Evolutionary conservation across 2,888 invertebrate species (phyloP).

Genomic region (Monochamus alternatus): DNA sequence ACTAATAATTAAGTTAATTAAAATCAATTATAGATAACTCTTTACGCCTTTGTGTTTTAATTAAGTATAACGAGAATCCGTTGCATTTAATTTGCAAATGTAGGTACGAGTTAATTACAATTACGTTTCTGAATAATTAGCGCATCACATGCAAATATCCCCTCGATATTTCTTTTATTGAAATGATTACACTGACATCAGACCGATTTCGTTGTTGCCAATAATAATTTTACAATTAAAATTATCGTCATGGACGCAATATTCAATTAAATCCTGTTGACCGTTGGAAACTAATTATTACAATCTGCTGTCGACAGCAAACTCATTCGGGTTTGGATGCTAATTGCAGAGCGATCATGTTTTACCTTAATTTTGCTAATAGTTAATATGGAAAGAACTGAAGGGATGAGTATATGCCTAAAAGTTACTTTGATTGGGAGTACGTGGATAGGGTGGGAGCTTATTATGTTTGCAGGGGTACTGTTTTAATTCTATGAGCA

Average conservation of each 20-base stretch:
- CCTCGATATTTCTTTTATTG: not conserved
- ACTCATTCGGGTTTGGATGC: slow-evolving; percentile 4
- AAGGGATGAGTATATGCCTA: too few relatives aligned
- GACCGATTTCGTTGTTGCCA: not conserved
- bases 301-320: slow-evolving; percentile 18
- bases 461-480: too few relatives aligned
- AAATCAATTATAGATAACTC: too few relatives aligned
- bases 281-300: slow-evolving; percentile 15
- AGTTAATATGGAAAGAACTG: too few relatives aligned
- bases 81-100: not conserved
- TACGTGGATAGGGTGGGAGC: too few relatives aligned
- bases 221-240: slow-evolving; percentile 20
- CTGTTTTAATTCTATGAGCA: too few relatives aligned
- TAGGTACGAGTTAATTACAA: not conserved
- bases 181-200: slow-evolving; percentile 7
- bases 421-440: too few relatives aligned
- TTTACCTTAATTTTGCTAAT: too few relatives aligned
- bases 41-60: not conserved
- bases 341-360: not conserved
- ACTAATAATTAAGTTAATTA: too few relatives aligned
- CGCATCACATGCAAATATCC: slow-evolving; percentile 10
- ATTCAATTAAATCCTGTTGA: slow-evolving; percentile 20
- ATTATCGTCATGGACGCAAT: slow-evolving; percentile 5
- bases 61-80: not conserved
- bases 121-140: slow-evolving; percentile 11